Percentiles rank a stretch among this genome's conserved stretches.
Conservation (phyloP, 1,140 invertebrate species). For the Drosophila parvula region DNA sequence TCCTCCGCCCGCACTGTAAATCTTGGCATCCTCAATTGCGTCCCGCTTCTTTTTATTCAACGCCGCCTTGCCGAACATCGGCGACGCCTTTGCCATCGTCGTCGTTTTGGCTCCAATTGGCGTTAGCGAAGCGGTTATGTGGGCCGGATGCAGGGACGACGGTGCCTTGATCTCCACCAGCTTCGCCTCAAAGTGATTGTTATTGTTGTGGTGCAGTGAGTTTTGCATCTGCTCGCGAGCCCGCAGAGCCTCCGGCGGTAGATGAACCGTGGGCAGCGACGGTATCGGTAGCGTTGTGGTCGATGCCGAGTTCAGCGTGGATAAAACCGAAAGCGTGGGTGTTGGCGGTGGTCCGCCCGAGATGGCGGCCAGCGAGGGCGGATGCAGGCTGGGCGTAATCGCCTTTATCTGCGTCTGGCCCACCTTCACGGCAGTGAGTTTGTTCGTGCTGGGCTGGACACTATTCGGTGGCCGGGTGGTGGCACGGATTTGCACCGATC, state of each 20-base stretch:
- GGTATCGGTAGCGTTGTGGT: slow-evolving; percentile 70
- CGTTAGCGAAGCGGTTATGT: slow-evolving; percentile 69
- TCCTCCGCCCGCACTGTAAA: slow-evolving; percentile 82
- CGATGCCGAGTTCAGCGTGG: slow-evolving; percentile 72
- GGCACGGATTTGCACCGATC: slow-evolving; percentile 79
- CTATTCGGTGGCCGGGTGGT: slow-evolving; percentile 59
- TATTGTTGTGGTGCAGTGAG: slow-evolving; percentile 73
- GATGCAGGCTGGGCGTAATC: slow-evolving; percentile 76
- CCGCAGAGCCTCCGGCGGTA: slow-evolving; percentile 69
- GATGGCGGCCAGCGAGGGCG: slow-evolving; percentile 78
- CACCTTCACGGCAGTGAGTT: slow-evolving; percentile 83
- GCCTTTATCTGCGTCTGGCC: slow-evolving; percentile 84
- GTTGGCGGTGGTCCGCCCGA: slow-evolving; percentile 72
- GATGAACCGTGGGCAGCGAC: slow-evolving; percentile 76
- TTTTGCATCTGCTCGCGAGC: slow-evolving; percentile 76
- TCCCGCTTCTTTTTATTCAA: slow-evolving; percentile 78
- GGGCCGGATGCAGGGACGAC: slow-evolving; percentile 46
- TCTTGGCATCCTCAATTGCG: slow-evolving; percentile 58
- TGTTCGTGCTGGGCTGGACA: slow-evolving; percentile 51
- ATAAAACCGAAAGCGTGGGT: slow-evolving; percentile 75
- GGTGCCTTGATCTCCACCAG: slow-evolving; percentile 71
- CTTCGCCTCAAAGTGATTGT: slow-evolving; percentile 74
- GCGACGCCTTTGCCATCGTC: slow-evolving; percentile 31
- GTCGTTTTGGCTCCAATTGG: slow-evolving; percentile 67
- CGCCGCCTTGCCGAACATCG: slow-evolving; percentile 61